These are phyloP conservation scores for Amphiura filiformis DNA, from an alignment of 35 echinoderm and acorn worm species.

Conservation along the genomic window DNA sequence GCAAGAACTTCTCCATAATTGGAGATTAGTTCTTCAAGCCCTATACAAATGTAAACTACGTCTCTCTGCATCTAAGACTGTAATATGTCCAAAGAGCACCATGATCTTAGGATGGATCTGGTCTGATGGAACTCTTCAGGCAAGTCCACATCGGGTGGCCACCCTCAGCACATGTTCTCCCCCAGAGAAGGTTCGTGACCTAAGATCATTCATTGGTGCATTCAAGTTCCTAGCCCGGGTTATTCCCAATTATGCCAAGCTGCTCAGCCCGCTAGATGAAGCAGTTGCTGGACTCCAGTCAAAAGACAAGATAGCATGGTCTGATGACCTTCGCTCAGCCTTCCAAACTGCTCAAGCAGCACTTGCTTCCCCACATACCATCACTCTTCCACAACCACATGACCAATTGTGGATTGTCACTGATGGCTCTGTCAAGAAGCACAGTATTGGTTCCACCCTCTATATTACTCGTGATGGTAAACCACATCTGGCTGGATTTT, in stretches of 20 bases:
- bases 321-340: slow-evolving; percentile 37
- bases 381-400: slow-evolving; percentile 17
- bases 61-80: slow-evolving; percentile 46
- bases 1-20: too few relatives aligned
- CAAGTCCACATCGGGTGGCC: slow-evolving; percentile 35
- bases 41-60: slow-evolving; percentile 20
- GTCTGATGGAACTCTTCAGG: slow-evolving; percentile 43
- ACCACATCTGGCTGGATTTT: slow-evolving; percentile 27
- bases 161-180: slow-evolving; percentile 25
- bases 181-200: slow-evolving; percentile 25
- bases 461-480: slow-evolving; percentile 36
- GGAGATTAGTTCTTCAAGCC: too few relatives aligned
- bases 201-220: slow-evolving; percentile 61
- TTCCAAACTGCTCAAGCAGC: slow-evolving; percentile 20
- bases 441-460: slow-evolving; percentile 36
- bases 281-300: slow-evolving; percentile 41
- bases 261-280: slow-evolving; percentile 37
- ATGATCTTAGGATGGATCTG: slow-evolving; percentile 49
- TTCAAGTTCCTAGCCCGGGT: slow-evolving; percentile 59
- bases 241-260: slow-evolving; percentile 1
- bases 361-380: background rate
- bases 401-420: slow-evolving; percentile 35
- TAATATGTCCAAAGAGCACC: slow-evolving; percentile 2
- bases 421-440: slow-evolving; percentile 28
- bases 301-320: slow-evolving; percentile 26